These are phyloP conservation scores for Chymomyza fuscimana DNA, from an alignment of 2,888 invertebrate species.

Conservation along the genomic window DNA sequence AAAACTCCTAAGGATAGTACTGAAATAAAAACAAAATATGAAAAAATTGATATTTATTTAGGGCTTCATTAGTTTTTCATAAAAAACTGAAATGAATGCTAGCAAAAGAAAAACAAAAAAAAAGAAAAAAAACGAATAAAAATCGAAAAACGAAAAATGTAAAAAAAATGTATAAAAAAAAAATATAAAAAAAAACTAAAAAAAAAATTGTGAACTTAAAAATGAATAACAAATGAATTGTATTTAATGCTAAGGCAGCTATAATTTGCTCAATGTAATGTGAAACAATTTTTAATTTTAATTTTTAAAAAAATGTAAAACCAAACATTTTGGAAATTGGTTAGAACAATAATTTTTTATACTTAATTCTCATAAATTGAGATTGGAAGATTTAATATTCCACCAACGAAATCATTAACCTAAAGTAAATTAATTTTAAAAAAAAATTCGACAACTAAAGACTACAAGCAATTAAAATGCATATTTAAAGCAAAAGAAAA, in stretches of 20 bases:
- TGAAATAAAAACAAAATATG: not conserved
- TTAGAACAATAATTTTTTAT: not conserved
- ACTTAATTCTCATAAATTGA: not conserved
- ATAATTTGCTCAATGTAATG: conserved; percentile 9
- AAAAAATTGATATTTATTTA: conserved; percentile 47
- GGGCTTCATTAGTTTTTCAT: conserved; percentile 70
- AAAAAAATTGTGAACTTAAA: conserved; percentile 33
- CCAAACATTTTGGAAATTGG: conserved; percentile 2
- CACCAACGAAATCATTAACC: not conserved
- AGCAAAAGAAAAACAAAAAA: conserved; percentile 30
- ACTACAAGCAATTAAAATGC: conserved; percentile 10
- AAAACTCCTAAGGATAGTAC: conserved; percentile 6
- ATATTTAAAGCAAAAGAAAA: conserved; percentile 58
- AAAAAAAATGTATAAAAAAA: conserved; percentile 50
- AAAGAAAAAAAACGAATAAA: conserved; percentile 28
- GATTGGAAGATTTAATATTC: not conserved
- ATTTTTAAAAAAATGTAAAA: not conserved
- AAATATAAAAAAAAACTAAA: conserved; percentile 32
- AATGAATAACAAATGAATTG: conserved; percentile 23
- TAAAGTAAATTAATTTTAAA: not conserved
- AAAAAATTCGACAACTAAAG: conserved; percentile 16
- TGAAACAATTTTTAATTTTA: not conserved
- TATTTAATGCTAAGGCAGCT: not conserved
- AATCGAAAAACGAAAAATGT: conserved; percentile 32
- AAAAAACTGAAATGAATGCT: conserved; percentile 60